Evolutionary conservation across 2,797 vertebrate species (phyloP).

Genomic region (Caiman crocodilus): DNA sequence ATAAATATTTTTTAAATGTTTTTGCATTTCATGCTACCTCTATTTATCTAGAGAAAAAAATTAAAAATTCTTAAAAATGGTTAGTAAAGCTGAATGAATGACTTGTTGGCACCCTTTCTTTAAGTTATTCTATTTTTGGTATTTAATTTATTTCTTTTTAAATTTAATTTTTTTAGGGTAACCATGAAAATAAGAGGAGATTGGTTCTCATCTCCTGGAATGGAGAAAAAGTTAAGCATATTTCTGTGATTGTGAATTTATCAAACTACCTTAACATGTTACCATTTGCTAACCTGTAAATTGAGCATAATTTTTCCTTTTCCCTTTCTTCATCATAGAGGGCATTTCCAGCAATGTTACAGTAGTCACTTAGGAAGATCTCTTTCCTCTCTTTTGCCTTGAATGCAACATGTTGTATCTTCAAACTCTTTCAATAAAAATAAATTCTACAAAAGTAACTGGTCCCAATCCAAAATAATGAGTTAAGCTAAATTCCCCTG

Average conservation of each 20-base stretch:
- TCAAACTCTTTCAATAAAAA: neutral
- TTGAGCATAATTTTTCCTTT: neutral
- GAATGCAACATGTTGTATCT: neutral
- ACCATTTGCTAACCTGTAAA: neutral
- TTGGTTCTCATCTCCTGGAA: neutral
- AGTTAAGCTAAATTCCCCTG: neutral
- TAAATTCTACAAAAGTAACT: neutral
- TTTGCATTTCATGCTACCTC: neutral
- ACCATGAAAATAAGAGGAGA: neutral
- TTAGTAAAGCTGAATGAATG: neutral
- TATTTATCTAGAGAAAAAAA: neutral
- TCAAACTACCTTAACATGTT: neutral
- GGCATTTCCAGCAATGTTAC: neutral
- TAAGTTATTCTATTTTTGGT: too few relatives aligned
- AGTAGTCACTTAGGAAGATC: neutral
- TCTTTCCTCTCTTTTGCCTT: neutral
- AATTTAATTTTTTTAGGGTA: neutral
- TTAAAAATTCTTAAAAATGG: neutral
- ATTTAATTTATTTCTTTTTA: neutral
- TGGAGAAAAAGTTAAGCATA: neutral
- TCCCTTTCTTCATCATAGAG: neutral
- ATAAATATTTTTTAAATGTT: neutral
- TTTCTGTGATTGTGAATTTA: neutral
- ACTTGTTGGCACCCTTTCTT: neutral
- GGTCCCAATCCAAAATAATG: neutral